Percentiles rank a stretch among this genome's conserved stretches.
Conservation (phyloP, 2,113 vertebrate species). For the Vicugna pacos region DNA sequence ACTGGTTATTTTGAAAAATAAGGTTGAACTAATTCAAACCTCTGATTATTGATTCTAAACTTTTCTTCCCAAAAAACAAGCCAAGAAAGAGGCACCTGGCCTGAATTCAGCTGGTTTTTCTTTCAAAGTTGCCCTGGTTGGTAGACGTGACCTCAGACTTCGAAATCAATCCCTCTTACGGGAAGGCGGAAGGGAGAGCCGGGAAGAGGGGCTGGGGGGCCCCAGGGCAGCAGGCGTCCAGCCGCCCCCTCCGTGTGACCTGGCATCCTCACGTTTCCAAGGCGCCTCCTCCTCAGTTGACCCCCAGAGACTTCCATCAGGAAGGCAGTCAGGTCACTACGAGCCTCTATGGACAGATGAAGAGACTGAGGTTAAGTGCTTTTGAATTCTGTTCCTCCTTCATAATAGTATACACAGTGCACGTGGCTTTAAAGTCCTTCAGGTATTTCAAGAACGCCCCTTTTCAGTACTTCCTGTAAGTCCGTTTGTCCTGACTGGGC, state of each 20-base stretch:
- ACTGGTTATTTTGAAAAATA: neutral
- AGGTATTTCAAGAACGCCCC: neutral
- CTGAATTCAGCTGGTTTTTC: neutral
- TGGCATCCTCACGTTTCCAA: neutral
- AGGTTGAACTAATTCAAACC: neutral
- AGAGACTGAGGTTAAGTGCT: neutral
- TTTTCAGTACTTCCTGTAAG: neutral
- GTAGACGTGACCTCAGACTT: neutral
- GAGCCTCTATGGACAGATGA: neutral
- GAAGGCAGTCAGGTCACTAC: neutral
- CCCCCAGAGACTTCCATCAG: no score
- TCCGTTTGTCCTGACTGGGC: neutral
- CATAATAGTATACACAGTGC: rapidly evolving
- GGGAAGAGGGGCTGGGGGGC: rapidly evolving
- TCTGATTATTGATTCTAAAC: neutral
- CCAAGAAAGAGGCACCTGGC: neutral
- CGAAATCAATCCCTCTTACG: neutral
- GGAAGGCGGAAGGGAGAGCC: neutral
- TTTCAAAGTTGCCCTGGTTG: neutral
- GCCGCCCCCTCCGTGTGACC: neutral
- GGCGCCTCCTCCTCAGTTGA: no score
- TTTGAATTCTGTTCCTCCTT: neutral
- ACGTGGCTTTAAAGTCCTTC: neutral
- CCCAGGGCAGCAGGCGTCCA: neutral
- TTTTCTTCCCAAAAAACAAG: neutral